phyloP scores from a whole-genome alignment of 2,113 vertebrate species.

The Gymnarchus niloticus region DNA sequence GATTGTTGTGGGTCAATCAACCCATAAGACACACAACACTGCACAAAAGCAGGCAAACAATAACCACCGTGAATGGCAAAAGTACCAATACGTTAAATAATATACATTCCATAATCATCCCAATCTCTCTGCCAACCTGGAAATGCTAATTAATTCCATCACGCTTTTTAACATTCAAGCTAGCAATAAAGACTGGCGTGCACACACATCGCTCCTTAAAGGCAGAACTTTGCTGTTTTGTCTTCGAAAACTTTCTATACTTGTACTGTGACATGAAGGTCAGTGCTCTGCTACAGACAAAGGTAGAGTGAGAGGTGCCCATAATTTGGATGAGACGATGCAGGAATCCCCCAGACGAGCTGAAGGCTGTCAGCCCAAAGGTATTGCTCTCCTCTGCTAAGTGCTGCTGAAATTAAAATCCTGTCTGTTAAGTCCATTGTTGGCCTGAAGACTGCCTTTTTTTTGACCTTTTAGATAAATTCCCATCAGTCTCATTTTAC shows the following conservation, averaged over 20 bases:
- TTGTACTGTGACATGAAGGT: no score
- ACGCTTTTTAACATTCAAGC: background rate
- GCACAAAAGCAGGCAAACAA: background rate
- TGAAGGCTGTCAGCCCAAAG: slow-evolving; percentile 52
- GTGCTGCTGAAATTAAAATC: slow-evolving; percentile 85
- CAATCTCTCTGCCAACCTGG: background rate
- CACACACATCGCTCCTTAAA: background rate
- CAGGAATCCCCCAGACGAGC: no score
- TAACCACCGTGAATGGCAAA: background rate
- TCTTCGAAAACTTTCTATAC: no score
- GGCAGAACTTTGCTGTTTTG: no score
- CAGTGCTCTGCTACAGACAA: background rate
- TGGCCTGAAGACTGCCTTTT: slow-evolving; percentile 75
- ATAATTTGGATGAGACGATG: background rate
- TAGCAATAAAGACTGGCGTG: background rate
- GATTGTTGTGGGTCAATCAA: background rate
- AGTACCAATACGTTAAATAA: background rate
- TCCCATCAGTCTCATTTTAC: slow-evolving; percentile 92
- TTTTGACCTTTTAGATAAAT: slow-evolving; percentile 83
- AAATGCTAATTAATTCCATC: background rate
- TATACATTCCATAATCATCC: background rate
- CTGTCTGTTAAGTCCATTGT: slow-evolving; percentile 86
- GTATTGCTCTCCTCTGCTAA: slow-evolving; percentile 67
- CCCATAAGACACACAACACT: background rate
- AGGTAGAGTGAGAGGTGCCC: background rate